phyloP scores from a whole-genome alignment of 2,888 invertebrate genomes.

The Eupeodes luniger region DNA sequence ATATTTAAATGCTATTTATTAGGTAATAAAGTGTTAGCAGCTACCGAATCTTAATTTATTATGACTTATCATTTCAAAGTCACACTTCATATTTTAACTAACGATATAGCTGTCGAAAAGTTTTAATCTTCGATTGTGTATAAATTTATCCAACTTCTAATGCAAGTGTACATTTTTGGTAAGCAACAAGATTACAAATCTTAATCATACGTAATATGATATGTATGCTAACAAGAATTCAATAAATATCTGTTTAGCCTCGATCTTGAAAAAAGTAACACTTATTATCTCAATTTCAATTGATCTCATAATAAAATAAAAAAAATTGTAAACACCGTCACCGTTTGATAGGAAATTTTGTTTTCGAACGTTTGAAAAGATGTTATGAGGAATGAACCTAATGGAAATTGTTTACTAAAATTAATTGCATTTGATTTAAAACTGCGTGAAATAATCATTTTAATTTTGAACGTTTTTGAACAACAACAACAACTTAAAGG shows the following conservation, averaged over 20 bases:
- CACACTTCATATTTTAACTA: background rate
- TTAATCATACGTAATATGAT: too few relatives aligned
- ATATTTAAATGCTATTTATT: conserved; percentile 1
- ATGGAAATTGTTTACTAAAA: too few relatives aligned
- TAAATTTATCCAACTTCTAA: background rate
- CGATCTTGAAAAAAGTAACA: background rate
- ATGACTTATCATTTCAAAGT: conserved; percentile 7
- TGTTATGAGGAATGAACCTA: background rate
- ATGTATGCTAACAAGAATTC: background rate
- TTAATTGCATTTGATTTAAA: too few relatives aligned
- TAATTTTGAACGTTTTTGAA: too few relatives aligned
- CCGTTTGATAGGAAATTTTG: conserved; percentile 1
- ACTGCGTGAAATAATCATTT: too few relatives aligned
- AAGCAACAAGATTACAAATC: background rate
- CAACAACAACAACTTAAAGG: too few relatives aligned
- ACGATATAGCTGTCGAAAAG: background rate
- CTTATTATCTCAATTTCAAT: background rate
- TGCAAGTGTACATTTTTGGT: background rate
- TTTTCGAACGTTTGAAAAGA: background rate
- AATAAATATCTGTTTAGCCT: background rate
- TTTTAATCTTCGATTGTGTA: background rate
- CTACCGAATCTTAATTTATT: background rate
- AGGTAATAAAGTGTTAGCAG: conserved; percentile 2
- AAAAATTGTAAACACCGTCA: background rate
- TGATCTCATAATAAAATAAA: background rate